Evolutionary conservation across 2,797 vertebrate genomes (phyloP), one percentile per base, ranked within the genome.

Genomic region (Scolopax rusticola): DNA sequence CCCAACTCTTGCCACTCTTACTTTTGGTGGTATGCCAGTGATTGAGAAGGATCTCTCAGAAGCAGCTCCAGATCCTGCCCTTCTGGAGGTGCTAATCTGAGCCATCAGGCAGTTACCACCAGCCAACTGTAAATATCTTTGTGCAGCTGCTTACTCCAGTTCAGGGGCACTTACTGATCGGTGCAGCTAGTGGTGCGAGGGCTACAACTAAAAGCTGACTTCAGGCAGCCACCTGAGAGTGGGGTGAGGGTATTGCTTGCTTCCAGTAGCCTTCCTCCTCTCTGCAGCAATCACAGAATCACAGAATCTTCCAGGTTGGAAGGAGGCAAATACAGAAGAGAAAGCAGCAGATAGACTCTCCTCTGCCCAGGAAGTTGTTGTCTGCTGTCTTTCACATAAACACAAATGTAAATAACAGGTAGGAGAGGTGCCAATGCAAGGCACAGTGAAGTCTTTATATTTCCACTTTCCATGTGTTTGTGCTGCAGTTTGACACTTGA

Each of bases 21-120:
- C 67, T 54, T 75, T 36, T 32, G 43, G 28, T 89, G 45, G 17
- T 25, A 24, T 28, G 67, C 56, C 63, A 79, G 63, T 60, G 73
- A 38, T 25, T 50, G 77, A 79, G 73, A 70, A 51, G 63, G 61
- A 54, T 87, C 56, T 75, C 73, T 36, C 32, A 70, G 67, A 81
- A 74, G 86, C 77, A 74, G 56, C 45, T 94, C 54, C 54, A 53
- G 56, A 86, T 69, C 67, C 73, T 92, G 77, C 47, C 77, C 56
- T 79, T 59, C n/a, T 92, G 73, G 63, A 87, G 78, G 57, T 83
- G 86, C 73, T 83, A 79, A 89, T 69, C 61, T 74, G 77, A 92
- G 67, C 71, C 76, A 48, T 69, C 28, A 48, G 65, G 54, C 76
- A 53, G 43, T 53, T 33, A 61, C 59, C 61, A 70, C 23, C 47